A percentile compares a stretch with the other conserved stretches of the same genome.
Evolutionary conservation across 2,888 invertebrate genomes (phyloP).

Genomic region (Thysanoteuthis rhombus): DNA sequence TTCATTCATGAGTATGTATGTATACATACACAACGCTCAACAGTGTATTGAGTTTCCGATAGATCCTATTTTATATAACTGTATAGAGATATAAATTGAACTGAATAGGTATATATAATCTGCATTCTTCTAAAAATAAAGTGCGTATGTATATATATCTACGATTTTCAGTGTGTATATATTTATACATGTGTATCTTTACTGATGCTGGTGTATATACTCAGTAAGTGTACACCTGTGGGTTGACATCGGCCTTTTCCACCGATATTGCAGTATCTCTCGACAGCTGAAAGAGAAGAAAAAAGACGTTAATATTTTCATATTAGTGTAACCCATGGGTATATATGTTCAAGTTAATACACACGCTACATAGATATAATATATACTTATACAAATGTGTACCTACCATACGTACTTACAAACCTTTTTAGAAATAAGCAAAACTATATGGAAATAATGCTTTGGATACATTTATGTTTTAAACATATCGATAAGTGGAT

Average conservation of each 20-base stretch:
- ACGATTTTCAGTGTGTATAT: neutral
- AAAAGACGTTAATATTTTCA: neutral
- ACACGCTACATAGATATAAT: neutral
- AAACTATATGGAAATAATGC: too few relatives aligned
- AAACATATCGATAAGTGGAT: too few relatives aligned
- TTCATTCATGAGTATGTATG: neutral
- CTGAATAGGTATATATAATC: neutral
- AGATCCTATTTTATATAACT: neutral
- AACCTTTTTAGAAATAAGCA: too few relatives aligned
- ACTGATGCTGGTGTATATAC: neutral
- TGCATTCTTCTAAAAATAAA: neutral
- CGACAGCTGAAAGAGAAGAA: neutral
- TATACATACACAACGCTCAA: neutral
- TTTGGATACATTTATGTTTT: too few relatives aligned
- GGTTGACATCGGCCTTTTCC: neutral
- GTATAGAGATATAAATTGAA: neutral
- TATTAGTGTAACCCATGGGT: neutral
- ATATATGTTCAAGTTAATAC: neutral
- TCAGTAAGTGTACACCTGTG: neutral
- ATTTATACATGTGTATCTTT: neutral
- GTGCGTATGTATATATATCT: neutral
- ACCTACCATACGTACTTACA: too few relatives aligned
- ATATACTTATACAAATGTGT: neutral
- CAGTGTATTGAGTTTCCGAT: neutral
- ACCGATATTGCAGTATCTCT: neutral